These are phyloP conservation scores for Chlorodrepanis virens DNA, from an alignment of 2,113 vertebrate genomes.

Conservation along the genomic window DNA sequence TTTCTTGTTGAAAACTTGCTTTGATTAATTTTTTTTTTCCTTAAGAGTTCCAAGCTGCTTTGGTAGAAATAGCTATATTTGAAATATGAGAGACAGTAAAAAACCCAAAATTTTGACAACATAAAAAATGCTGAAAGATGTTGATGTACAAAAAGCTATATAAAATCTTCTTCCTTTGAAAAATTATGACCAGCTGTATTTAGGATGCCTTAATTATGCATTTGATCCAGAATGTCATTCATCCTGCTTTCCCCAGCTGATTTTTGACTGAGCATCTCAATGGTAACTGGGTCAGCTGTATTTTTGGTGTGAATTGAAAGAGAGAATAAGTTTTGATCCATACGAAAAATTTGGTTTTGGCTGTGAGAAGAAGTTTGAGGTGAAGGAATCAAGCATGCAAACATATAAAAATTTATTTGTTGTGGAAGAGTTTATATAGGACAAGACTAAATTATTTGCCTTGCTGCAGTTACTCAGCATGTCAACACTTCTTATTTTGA, in stretches of 20 bases:
- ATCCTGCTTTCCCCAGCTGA: constrained; percentile 37
- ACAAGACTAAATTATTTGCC: background rate
- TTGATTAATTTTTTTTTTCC: background rate
- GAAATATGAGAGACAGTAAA: background rate
- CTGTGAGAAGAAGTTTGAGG: background rate
- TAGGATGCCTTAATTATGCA: constrained; percentile 39
- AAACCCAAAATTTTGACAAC: background rate
- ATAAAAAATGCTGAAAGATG: background rate
- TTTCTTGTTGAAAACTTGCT: background rate
- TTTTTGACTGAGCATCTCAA: constrained; percentile 18
- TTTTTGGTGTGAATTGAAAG: constrained; percentile 29
- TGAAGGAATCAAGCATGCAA: background rate
- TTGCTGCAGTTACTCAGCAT: background rate
- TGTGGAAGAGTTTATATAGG: background rate
- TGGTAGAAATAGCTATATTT: background rate
- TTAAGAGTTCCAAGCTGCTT: background rate
- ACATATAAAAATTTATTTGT: background rate
- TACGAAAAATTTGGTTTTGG: background rate
- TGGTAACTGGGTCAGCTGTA: constrained; percentile 34
- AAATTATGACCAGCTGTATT: constrained; percentile 39
- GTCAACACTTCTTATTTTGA: background rate
- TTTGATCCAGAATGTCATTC: constrained; percentile 36
- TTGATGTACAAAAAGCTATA: background rate
- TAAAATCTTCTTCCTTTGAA: constrained; percentile 27
- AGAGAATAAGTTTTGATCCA: constrained; percentile 8